phyloP scores from a whole-genome alignment of 2,797 vertebrate species.

The Helostoma temminkii region DNA sequence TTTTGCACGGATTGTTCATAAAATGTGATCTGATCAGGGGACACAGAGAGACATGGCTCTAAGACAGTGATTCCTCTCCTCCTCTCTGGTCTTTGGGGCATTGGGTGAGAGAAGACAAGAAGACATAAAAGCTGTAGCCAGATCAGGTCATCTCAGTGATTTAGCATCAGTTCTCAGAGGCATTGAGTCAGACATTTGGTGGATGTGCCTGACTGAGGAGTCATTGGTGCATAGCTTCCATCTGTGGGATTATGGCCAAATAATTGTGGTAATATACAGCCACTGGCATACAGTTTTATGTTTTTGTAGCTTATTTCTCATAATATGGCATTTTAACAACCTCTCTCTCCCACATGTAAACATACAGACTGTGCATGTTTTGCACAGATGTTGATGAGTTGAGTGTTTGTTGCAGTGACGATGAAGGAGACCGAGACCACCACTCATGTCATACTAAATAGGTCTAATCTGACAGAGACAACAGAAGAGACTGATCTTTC shows the following conservation, averaged over 20 bases:
- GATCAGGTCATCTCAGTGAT: constrained; percentile 52
- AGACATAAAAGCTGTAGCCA: constrained; percentile 28
- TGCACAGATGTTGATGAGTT: constrained; percentile 20
- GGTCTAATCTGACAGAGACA: constrained; percentile 1
- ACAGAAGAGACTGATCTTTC: background rate
- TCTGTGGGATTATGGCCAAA: constrained; percentile 45
- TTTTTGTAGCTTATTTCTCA: constrained; percentile 11
- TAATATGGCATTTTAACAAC: constrained; percentile 18
- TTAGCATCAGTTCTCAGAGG: constrained; percentile 47
- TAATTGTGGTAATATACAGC: constrained; percentile 35
- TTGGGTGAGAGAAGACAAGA: background rate
- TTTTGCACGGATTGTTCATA: background rate
- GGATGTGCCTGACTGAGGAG: constrained; percentile 46
- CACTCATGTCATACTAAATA: background rate
- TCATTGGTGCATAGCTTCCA: constrained; percentile 52
- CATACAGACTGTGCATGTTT: background rate
- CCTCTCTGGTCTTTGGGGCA: constrained; percentile 5
- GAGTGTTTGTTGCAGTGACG: background rate
- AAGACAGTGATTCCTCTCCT: background rate
- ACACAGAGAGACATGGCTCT: background rate
- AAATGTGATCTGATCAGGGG: background rate
- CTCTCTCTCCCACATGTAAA: background rate
- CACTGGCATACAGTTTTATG: constrained; percentile 25
- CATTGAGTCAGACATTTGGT: constrained; percentile 40
- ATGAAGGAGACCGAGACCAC: constrained; percentile 2